A percentile compares a stretch with the other conserved stretches of the same genome.
These are phyloP conservation scores for Papilio polytes DNA, from an alignment of 1,140 invertebrate genomes.

Conservation along the genomic window DNA sequence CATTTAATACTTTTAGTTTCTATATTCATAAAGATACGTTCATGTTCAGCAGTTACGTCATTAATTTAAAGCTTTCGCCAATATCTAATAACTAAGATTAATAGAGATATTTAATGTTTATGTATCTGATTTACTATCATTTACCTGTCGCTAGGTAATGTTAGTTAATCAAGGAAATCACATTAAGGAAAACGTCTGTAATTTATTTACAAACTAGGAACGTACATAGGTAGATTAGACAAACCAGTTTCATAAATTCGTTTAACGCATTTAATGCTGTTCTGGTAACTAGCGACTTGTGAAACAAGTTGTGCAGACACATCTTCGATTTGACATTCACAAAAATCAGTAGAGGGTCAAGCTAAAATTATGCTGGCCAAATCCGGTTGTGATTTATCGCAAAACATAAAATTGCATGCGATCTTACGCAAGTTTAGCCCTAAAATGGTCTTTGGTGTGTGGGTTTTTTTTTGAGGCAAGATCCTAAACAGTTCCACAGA, in stretches of 20 bases:
- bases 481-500: not conserved
- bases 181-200: slow-evolving; percentile 11
- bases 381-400: not conserved
- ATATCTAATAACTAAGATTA: not conserved
- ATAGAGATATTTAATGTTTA: not conserved
- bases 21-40: too few species aligned
- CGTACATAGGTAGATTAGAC: not conserved
- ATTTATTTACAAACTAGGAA: not conserved
- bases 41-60: too few species aligned
- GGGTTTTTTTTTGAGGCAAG: not conserved
- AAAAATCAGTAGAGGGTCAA: not conserved
- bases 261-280: not conserved
- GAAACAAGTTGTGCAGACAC: not conserved
- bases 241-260: slow-evolving; percentile 6
- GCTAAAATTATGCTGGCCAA: not conserved
- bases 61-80: not conserved
- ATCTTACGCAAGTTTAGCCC: not conserved
- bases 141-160: not conserved
- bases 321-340: slow-evolving; percentile 5
- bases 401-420: not conserved
- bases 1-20: too few species aligned
- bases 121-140: not conserved
- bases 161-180: not conserved
- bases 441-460: not conserved
- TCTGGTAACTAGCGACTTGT: not conserved